Conservation (phyloP, 2,797 vertebrate species). For the Caiman crocodilus region DNA sequence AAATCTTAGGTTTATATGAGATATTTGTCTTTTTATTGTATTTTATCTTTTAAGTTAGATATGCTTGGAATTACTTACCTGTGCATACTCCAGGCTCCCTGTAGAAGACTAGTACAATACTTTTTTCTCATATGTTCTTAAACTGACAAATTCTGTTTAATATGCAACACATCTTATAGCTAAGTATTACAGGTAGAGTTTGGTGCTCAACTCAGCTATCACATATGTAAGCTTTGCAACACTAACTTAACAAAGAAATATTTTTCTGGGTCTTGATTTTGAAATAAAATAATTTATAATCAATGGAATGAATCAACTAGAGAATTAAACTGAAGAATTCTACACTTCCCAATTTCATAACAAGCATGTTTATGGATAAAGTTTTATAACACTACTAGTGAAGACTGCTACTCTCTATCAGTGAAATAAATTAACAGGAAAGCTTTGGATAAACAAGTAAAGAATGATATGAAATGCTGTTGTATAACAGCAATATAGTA, state of each 20-base stretch:
- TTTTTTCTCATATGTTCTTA: not conserved
- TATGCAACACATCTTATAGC: not conserved
- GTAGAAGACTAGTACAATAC: not conserved
- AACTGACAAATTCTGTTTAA: conserved; percentile 32
- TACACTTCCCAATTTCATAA: not conserved
- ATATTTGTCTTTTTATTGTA: not conserved
- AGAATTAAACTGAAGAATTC: conserved; percentile 28
- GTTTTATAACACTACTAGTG: conserved; percentile 26
- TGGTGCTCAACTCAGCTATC: conserved; percentile 30
- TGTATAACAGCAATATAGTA: not conserved
- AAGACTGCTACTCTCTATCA: conserved; percentile 6
- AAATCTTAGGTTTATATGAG: not conserved
- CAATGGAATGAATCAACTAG: conserved; percentile 30
- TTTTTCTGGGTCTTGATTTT: conserved; percentile 36
- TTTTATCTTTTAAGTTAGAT: not conserved
- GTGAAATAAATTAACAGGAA: conserved; percentile 50
- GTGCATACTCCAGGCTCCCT: not conserved
- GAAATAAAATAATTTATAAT: conserved; percentile 27
- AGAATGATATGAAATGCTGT: not conserved
- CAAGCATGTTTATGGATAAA: not conserved
- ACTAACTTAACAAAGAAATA: conserved; percentile 38
- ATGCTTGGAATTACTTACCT: not conserved
- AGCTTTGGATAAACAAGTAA: conserved; percentile 32
- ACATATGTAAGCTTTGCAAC: not conserved
- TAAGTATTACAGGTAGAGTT: not conserved